A percentile compares a stretch with the other conserved stretches of the same genome.
Evolutionary conservation across 1,140 invertebrate species (phyloP).

Genomic region (Hestina assimilis): DNA sequence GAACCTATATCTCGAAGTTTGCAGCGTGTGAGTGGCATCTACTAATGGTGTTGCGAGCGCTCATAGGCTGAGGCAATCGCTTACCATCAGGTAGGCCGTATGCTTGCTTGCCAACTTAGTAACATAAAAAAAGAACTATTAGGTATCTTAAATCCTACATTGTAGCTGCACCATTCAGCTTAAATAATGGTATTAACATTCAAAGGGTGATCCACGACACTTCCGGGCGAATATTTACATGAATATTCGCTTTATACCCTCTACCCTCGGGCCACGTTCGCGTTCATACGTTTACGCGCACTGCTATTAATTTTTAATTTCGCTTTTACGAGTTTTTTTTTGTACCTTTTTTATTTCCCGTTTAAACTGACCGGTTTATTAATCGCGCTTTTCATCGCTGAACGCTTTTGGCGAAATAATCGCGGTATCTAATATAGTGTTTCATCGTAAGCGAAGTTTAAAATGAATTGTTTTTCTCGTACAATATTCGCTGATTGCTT

Average conservation of each 20-base stretch:
- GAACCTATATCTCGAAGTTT: no score
- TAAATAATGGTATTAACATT: conserved; percentile 26
- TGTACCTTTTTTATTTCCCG: conserved; percentile 25
- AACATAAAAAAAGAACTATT: background rate
- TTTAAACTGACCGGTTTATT: conserved; percentile 27
- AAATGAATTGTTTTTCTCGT: background rate
- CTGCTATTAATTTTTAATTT: conserved; percentile 52
- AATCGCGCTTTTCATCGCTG: conserved; percentile 22
- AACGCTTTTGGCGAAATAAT: conserved; percentile 9
- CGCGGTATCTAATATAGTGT: conserved; percentile 11
- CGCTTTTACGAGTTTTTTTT: conserved; percentile 43
- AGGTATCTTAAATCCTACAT: background rate
- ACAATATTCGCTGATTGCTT: no score
- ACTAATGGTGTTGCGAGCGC: no score
- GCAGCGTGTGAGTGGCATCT: no score
- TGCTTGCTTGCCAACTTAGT: no score
- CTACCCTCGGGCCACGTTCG: conserved; percentile 2
- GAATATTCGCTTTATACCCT: conserved; percentile 23
- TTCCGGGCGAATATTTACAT: conserved; percentile 31
- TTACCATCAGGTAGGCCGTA: no score
- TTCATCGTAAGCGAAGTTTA: background rate
- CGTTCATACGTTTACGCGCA: conserved; percentile 36
- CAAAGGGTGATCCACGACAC: conserved; percentile 24
- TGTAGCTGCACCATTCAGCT: background rate
- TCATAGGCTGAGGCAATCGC: no score